Percentiles rank a stretch among this genome's conserved stretches.
Evolutionary conservation across 2,797 vertebrate genomes (phyloP).

Genomic region (Rhinatrema bivittatum): DNA sequence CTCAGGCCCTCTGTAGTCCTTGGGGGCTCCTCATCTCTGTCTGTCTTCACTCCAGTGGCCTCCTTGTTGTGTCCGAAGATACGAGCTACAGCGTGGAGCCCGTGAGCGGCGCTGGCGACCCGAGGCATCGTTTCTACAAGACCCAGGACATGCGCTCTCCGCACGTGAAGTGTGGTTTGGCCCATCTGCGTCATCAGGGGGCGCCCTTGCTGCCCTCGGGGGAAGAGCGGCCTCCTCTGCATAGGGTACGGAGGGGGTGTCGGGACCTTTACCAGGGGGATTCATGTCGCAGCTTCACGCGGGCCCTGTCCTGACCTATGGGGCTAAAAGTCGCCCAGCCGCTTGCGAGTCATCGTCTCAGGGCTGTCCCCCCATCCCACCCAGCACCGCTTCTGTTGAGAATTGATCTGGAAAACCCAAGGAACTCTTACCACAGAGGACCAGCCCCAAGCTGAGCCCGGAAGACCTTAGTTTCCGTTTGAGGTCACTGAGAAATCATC

Average conservation of each 20-base stretch:
- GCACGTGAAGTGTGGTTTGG: slow-evolving; percentile 42
- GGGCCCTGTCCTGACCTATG: too few species aligned
- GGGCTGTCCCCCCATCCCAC: neutral
- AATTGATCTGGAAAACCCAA: neutral
- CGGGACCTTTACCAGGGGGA: neutral
- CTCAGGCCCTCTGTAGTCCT: neutral
- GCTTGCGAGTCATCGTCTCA: neutral
- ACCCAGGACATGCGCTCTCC: slow-evolving; percentile 15
- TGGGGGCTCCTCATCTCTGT: too few species aligned
- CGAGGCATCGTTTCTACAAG: slow-evolving; percentile 36
- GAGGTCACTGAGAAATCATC: too few species aligned
- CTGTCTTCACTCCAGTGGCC: slow-evolving; percentile 48
- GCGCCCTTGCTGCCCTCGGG: neutral
- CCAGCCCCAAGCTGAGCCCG: too few species aligned
- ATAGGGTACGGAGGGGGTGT: slow-evolving; percentile 51
- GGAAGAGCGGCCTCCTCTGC: slow-evolving; percentile 8
- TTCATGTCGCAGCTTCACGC: too few species aligned
- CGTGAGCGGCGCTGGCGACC: neutral
- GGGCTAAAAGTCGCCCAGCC: too few species aligned
- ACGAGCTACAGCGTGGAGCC: slow-evolving; percentile 68
- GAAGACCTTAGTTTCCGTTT: too few species aligned
- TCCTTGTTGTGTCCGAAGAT: slow-evolving; percentile 63
- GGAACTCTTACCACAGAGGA: too few species aligned
- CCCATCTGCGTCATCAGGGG: neutral
- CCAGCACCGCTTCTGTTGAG: neutral